A percentile compares a stretch with the other conserved stretches of the same genome.
Evolutionary conservation across 2,888 invertebrate species (phyloP).

Genomic region (Melieria picta): DNA sequence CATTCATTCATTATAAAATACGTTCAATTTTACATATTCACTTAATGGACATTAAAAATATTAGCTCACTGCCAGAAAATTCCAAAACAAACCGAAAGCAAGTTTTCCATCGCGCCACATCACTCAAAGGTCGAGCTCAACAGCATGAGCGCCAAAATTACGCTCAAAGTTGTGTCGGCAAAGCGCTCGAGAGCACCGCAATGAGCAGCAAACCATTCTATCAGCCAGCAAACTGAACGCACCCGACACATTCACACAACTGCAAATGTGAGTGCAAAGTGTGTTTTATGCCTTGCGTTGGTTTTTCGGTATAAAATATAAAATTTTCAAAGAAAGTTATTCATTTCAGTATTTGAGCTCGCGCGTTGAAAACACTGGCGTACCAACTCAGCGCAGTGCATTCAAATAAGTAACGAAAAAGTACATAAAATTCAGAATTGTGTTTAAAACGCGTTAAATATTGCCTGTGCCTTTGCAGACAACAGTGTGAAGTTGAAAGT

Average conservation of each 20-base stretch:
- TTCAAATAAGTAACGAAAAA: too few species aligned
- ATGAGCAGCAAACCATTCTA: too few species aligned
- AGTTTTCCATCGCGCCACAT: neutral
- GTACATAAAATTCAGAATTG: neutral
- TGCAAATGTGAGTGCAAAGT: neutral
- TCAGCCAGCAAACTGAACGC: too few species aligned
- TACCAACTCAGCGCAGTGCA: too few species aligned
- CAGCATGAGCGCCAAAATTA: neutral
- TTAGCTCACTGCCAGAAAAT: too few species aligned
- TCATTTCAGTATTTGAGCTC: constrained; percentile 62
- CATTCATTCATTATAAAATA: too few species aligned
- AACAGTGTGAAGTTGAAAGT: too few species aligned
- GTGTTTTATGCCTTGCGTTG: constrained; percentile 16
- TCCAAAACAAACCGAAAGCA: too few species aligned
- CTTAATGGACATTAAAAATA: too few species aligned
- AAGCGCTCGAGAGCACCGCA: constrained; percentile 6
- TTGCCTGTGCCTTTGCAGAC: neutral
- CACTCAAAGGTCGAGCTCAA: neutral
- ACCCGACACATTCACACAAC: neutral
- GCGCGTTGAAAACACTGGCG: constrained; percentile 44
- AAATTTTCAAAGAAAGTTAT: constrained; percentile 61
- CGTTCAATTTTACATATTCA: too few species aligned
- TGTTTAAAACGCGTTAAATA: constrained; percentile 1
- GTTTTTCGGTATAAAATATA: constrained; percentile 61
- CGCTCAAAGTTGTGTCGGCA: constrained; percentile 7